A percentile compares a stretch with the other conserved stretches of the same genome.
Conservation (phyloP, 2,888 invertebrate species). For the Xestia xanthographa region DNA sequence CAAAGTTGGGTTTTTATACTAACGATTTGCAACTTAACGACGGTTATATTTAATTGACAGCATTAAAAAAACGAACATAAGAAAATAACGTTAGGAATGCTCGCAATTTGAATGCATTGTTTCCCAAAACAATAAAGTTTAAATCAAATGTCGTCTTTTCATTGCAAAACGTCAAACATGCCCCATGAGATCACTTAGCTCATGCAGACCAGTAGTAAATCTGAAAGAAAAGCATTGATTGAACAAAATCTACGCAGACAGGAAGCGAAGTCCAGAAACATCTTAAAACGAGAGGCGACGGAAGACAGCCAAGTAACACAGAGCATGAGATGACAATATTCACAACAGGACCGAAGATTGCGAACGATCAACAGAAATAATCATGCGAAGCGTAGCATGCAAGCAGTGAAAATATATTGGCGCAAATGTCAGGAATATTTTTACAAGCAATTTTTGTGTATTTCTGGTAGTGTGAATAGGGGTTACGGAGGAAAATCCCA, state of each 20-base stretch:
- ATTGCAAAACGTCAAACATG: conserved; percentile 62
- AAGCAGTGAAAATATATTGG: conserved; percentile 75
- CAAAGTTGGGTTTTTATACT: conserved; percentile 36
- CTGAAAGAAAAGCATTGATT: conserved; percentile 76
- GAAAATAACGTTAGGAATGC: neutral
- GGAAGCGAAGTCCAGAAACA: conserved; percentile 80
- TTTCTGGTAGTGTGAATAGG: conserved; percentile 1
- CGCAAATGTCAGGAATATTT: conserved; percentile 75
- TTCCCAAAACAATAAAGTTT: neutral
- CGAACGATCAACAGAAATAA: conserved; percentile 71
- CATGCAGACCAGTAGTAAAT: conserved; percentile 66
- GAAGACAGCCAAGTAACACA: conserved; percentile 77
- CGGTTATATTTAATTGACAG: neutral
- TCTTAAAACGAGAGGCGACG: conserved; percentile 77
- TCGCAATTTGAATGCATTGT: conserved; percentile 29
- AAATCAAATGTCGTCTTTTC: neutral
- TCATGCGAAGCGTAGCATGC: conserved; percentile 81
- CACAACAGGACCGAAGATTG: conserved; percentile 86
- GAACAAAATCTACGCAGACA: conserved; percentile 80
- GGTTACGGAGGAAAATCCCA: conserved; percentile 15
- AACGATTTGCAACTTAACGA: conserved; percentile 54
- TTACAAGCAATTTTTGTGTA: neutral
- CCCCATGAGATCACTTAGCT: conserved; percentile 49
- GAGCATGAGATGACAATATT: conserved; percentile 81
- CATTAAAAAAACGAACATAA: conserved; percentile 23